phyloP scores from a whole-genome alignment of 2,888 invertebrate genomes.

The Dasypogon diadema region DNA sequence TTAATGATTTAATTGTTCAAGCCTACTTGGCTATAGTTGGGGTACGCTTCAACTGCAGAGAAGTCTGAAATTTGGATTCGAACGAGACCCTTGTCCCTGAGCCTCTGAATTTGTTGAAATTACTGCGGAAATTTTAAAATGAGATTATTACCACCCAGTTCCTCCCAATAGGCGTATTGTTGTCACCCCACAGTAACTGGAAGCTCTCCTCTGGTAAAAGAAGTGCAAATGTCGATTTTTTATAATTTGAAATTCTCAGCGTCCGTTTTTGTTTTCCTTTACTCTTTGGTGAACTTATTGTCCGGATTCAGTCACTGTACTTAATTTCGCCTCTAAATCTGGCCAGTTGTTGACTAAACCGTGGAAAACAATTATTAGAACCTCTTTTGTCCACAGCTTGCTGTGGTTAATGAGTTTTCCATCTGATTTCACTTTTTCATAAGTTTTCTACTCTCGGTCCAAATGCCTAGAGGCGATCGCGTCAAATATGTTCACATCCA shows the following conservation, averaged over 20 bases:
- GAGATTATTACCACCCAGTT: constrained; percentile 58
- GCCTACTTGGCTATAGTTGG: no score
- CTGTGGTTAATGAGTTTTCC: constrained; percentile 37
- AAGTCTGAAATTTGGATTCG: no score
- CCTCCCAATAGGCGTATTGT: constrained; percentile 58
- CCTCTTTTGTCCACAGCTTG: constrained; percentile 28
- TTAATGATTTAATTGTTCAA: constrained; percentile 23
- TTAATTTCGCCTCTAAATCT: constrained; percentile 8
- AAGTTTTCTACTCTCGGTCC: background rate
- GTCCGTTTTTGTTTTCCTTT: constrained; percentile 41
- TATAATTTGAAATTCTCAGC: background rate
- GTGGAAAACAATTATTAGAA: constrained; percentile 46
- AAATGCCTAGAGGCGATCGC: no score
- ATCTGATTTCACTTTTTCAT: constrained; percentile 25
- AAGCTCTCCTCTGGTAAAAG: constrained; percentile 2
- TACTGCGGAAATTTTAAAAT: background rate
- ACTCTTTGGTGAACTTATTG: constrained; percentile 29
- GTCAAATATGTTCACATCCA: no score
- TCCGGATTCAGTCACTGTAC: constrained; percentile 26
- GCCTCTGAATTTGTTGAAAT: background rate
- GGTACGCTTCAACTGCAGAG: no score
- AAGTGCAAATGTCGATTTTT: background rate
- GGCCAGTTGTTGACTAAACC: constrained; percentile 49
- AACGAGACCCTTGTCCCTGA: no score
- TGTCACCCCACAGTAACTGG: constrained; percentile 50